phyloP scores from a whole-genome alignment of 2,888 invertebrate species.

The Diplolepis rosae region DNA sequence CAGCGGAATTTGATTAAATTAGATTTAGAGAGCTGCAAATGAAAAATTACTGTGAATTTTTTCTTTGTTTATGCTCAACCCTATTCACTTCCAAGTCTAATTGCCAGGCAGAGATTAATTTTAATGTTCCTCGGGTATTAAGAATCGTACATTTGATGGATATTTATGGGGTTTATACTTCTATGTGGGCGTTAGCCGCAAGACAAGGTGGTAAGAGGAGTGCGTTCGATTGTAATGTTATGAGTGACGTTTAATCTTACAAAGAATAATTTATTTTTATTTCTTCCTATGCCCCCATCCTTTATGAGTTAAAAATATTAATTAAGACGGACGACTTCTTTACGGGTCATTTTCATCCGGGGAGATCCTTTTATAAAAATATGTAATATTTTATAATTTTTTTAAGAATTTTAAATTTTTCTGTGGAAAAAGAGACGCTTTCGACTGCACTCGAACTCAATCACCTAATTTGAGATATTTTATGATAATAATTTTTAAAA shows the following conservation, averaged over 20 bases:
- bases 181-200: slow-evolving; percentile 49
- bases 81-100: not conserved
- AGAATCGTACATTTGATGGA: slow-evolving; percentile 50
- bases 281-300: not conserved
- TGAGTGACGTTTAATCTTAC: slow-evolving; percentile 47
- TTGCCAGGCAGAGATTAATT: slow-evolving; percentile 49
- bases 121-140: slow-evolving; percentile 52
- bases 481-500: too few relatives aligned
- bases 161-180: slow-evolving; percentile 59
- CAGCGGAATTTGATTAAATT: too few relatives aligned
- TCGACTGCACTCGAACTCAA: too few relatives aligned
- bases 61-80: not conserved
- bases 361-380: too few relatives aligned
- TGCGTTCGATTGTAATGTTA: slow-evolving; percentile 42
- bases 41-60: not conserved
- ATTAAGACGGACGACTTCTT: not conserved
- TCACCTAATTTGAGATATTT: too few relatives aligned
- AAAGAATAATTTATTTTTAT: not conserved
- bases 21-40: too few relatives aligned
- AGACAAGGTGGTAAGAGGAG: slow-evolving; percentile 38
- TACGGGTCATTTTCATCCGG: too few relatives aligned
- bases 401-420: too few relatives aligned
- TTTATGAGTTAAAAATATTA: not conserved
- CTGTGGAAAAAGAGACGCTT: too few relatives aligned
- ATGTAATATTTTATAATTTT: too few relatives aligned